phyloP scores from a whole-genome alignment of 2,797 vertebrate genomes.

The Hirundo rustica region DNA sequence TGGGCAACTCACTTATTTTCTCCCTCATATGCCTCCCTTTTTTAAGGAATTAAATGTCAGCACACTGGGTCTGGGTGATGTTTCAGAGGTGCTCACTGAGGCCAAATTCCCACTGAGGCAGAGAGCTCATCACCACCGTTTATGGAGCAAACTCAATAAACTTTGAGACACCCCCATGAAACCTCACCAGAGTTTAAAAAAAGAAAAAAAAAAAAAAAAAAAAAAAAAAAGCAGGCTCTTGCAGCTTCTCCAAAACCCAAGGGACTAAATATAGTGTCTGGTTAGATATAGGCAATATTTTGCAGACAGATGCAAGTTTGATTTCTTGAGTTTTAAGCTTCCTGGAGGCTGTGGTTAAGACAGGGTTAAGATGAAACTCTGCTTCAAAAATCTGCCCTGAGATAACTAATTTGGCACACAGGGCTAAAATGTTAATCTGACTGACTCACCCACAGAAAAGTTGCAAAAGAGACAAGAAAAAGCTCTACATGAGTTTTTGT shows the following conservation, averaged over 20 bases:
- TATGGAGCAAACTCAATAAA: background rate
- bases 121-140: background rate
- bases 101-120: background rate
- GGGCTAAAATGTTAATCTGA: background rate
- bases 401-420: background rate
- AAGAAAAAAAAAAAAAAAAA: background rate
- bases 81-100: background rate
- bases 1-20: background rate
- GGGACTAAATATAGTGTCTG: conserved; percentile 3
- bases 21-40: background rate
- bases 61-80: background rate
- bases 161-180: background rate
- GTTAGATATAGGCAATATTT: background rate
- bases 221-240: background rate
- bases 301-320: conserved; percentile 18
- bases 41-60: background rate
- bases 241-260: background rate
- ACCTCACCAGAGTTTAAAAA: background rate
- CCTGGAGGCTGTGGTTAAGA: conserved; percentile 34
- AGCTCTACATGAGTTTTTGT: background rate
- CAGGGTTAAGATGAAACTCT: background rate
- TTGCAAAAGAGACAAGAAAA: background rate
- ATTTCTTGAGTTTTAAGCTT: conserved; percentile 18
- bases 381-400: background rate
- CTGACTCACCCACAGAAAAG: background rate